These are phyloP conservation scores for Cephus pygmeus DNA, from an alignment of 2,888 invertebrate genomes.

Conservation along the genomic window DNA sequence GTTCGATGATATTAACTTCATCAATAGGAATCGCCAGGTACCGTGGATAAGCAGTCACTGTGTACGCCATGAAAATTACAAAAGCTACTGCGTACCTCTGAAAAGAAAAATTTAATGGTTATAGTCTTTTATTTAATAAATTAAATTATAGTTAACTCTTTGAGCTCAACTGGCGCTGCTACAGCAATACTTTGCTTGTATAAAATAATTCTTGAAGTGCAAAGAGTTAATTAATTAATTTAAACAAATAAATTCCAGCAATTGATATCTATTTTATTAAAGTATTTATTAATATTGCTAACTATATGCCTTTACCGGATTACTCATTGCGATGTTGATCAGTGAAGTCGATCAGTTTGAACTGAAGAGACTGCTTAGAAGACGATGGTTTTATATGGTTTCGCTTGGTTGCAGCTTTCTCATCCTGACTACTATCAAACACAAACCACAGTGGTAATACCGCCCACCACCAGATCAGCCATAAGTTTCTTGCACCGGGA, in stretches of 20 bases:
- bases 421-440: constrained; percentile 24
- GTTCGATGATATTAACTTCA: constrained; percentile 71
- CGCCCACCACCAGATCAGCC: neutral
- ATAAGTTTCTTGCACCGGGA: neutral
- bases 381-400: constrained; percentile 53
- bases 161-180: neutral
- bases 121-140: too few relatives aligned
- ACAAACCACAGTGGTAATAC: neutral
- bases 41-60: constrained; percentile 68
- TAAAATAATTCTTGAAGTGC: too few relatives aligned
- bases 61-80: constrained; percentile 44
- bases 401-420: constrained; percentile 55
- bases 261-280: too few relatives aligned
- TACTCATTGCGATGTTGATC: constrained; percentile 38
- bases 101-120: neutral
- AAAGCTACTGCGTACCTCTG: constrained; percentile 17
- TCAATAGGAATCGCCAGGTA: constrained; percentile 74
- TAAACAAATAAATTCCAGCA: too few relatives aligned
- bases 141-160: neutral
- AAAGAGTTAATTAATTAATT: too few relatives aligned
- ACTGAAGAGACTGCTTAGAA: constrained; percentile 43
- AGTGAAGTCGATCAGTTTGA: constrained; percentile 24
- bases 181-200: too few relatives aligned
- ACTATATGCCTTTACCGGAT: constrained; percentile 38
- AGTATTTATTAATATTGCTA: too few relatives aligned